These are phyloP conservation scores for Leptestheria dahalacensis DNA, from an alignment of 1,140 invertebrate species.

Conservation along the genomic window DNA sequence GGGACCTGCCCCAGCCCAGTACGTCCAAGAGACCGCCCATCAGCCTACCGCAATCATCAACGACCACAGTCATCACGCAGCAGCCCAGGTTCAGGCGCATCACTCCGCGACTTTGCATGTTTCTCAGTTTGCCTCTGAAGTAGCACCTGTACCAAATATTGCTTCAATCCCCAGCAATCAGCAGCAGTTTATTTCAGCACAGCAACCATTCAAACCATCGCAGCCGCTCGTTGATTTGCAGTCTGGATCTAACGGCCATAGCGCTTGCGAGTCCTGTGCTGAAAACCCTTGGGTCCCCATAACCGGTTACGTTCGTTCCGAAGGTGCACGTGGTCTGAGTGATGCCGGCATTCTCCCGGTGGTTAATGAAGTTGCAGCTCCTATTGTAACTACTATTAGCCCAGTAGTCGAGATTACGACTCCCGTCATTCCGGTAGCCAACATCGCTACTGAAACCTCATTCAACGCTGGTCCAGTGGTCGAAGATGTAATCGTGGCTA, in stretches of 20 bases:
- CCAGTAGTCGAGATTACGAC: no score
- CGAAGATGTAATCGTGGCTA: no score
- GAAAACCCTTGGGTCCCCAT: conserved; percentile 13
- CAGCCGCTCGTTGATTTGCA: background rate
- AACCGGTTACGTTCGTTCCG: background rate
- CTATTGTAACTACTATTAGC: background rate
- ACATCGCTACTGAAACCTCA: no score
- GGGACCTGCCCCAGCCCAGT: background rate
- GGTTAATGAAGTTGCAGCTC: background rate
- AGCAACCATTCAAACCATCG: background rate
- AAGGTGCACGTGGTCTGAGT: background rate
- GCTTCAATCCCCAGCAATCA: background rate
- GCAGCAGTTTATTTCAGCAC: background rate
- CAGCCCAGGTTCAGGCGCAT: background rate
- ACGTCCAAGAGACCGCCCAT: background rate
- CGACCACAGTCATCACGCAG: background rate
- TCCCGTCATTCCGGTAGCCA: no score
- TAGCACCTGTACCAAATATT: background rate
- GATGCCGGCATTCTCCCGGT: background rate
- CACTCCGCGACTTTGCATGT: background rate
- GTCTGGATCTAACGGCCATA: background rate
- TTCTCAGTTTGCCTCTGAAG: background rate
- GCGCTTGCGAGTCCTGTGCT: conserved; percentile 10
- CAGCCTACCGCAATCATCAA: background rate
- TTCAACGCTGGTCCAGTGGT: no score